These are phyloP conservation scores for Cnemophilus loriae DNA, from an alignment of 2,113 vertebrate species.

Conservation along the genomic window DNA sequence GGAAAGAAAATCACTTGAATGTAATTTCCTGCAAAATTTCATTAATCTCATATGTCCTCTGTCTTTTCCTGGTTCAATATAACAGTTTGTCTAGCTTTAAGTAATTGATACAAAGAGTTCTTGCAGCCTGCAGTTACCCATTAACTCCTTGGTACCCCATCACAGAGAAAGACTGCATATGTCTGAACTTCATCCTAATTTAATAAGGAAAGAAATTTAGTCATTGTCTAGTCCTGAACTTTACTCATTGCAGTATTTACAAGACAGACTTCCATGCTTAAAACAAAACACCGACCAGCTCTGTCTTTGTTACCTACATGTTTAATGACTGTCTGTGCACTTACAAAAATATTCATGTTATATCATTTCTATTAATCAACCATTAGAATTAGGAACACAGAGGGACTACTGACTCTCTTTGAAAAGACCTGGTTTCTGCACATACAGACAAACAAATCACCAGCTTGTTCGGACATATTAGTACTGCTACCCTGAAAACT, in stretches of 20 bases:
- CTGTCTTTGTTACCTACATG: background rate
- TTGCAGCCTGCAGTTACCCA: background rate
- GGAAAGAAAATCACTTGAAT: background rate
- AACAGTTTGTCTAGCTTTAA: background rate
- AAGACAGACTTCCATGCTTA: background rate
- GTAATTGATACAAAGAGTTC: background rate
- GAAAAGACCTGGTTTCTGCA: background rate
- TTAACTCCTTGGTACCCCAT: background rate
- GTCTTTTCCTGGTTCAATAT: background rate
- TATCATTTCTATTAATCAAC: background rate
- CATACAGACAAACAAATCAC: background rate
- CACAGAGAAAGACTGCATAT: background rate
- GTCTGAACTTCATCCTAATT: background rate
- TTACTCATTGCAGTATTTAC: background rate
- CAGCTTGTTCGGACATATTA: background rate
- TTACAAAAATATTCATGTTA: conserved; percentile 25
- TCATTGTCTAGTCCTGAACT: background rate
- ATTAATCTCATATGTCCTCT: background rate
- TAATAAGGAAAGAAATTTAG: background rate
- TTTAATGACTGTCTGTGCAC: conserved; percentile 6
- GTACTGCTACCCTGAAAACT: background rate
- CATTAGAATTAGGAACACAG: background rate
- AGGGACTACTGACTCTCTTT: background rate
- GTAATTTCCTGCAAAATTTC: background rate
- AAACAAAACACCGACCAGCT: background rate